Percentiles rank a stretch among this genome's conserved stretches.
Evolutionary conservation across 2,797 vertebrate genomes (phyloP).

Genomic region (Enteromius mattozi): DNA sequence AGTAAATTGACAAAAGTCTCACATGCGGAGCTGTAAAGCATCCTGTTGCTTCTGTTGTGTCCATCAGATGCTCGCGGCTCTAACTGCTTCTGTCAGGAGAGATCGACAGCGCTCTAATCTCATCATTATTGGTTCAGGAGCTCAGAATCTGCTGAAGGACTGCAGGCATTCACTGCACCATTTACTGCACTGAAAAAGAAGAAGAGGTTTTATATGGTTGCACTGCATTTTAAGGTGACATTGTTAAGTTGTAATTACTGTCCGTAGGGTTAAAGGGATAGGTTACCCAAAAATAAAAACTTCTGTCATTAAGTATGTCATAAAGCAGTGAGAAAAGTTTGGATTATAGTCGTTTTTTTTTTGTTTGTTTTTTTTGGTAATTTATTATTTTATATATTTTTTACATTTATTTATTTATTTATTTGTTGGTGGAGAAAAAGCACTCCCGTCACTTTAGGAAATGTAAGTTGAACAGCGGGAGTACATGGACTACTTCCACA

Average conservation of each 20-base stretch:
- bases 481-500: neutral
- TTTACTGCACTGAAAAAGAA: neutral
- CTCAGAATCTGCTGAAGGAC: slow-evolving; percentile 6
- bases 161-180: neutral
- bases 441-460: neutral
- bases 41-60: slow-evolving; percentile 12
- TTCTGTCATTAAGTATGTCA: too few relatives aligned
- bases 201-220: neutral
- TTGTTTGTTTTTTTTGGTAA: too few relatives aligned
- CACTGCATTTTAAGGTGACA: neutral
- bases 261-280: neutral
- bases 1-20: slow-evolving; percentile 19
- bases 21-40: neutral
- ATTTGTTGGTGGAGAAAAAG: too few relatives aligned
- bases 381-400: too few relatives aligned
- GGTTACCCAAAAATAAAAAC: neutral
- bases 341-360: neutral
- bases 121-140: slow-evolving; percentile 34
- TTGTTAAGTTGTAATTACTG: neutral
- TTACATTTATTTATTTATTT: too few relatives aligned
- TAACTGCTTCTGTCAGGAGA: slow-evolving; percentile 39
- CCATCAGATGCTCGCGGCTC: slow-evolving; percentile 5
- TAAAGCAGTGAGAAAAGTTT: neutral
- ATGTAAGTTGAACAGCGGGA: neutral
- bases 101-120: slow-evolving; percentile 51